Conservation (phyloP, 2,113 vertebrate species). For the Enhydra lutris region DNA sequence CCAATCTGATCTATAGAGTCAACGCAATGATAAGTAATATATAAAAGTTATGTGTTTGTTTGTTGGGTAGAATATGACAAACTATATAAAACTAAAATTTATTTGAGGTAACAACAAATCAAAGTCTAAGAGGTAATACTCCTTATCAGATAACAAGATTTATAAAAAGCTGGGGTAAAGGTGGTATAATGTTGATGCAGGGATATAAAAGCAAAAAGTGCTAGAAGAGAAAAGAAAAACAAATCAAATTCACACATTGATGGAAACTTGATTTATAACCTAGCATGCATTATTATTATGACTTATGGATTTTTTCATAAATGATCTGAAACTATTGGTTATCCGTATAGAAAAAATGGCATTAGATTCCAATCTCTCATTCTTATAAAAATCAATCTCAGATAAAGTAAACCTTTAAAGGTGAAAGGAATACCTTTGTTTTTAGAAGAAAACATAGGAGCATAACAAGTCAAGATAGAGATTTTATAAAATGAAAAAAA, state of each 20-base stretch:
- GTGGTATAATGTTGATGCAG: neutral
- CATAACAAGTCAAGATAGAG: neutral
- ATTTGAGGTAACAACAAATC: neutral
- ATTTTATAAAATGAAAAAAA: neutral
- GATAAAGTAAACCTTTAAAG: slow-evolving; percentile 11
- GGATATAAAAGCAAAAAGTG: neutral
- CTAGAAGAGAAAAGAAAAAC: neutral
- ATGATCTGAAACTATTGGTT: neutral
- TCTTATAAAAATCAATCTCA: slow-evolving; percentile 21
- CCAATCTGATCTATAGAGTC: neutral
- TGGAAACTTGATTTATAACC: neutral
- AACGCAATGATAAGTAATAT: neutral
- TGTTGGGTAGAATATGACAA: neutral
- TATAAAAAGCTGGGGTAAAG: neutral
- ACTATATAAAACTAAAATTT: neutral
- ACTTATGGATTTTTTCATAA: neutral
- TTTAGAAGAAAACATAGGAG: neutral
- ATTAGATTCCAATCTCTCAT: neutral
- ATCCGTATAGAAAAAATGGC: neutral
- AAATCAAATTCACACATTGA: neutral
- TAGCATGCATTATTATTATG: neutral
- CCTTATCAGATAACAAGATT: neutral
- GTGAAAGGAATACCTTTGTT: neutral
- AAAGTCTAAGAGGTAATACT: neutral
- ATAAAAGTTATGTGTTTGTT: neutral